phyloP scores from a whole-genome alignment of 1,140 invertebrate genomes.

The Chlorops oryzae region DNA sequence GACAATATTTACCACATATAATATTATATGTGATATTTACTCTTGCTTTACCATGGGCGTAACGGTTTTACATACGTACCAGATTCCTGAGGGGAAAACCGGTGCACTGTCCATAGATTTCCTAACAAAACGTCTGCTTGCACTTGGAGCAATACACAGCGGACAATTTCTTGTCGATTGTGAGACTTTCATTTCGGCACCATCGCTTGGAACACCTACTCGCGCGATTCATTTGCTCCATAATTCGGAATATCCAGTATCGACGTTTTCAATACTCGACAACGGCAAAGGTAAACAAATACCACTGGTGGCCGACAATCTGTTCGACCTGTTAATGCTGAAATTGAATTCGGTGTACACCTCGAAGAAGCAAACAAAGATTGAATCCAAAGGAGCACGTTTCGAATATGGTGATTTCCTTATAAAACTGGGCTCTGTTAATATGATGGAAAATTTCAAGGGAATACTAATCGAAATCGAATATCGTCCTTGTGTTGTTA shows the following conservation, averaged over 20 bases:
- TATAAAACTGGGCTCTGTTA: constrained; percentile 88
- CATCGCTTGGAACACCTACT: constrained; percentile 54
- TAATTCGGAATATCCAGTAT: constrained; percentile 91
- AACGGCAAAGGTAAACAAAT: constrained; percentile 72
- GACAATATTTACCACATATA: too few species aligned
- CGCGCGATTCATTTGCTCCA: constrained; percentile 85
- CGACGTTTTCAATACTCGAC: constrained; percentile 88
- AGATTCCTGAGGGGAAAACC: constrained; percentile 77
- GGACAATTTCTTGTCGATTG: constrained; percentile 92
- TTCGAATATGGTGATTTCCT: constrained; percentile 92
- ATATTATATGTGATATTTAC: too few species aligned
- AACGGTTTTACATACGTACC: constrained; percentile 67
- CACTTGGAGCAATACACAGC: constrained; percentile 76
- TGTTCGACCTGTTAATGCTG: constrained; percentile 86
- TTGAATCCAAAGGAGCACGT: constrained; percentile 86
- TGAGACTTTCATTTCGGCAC: constrained; percentile 82
- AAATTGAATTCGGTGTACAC: constrained; percentile 83
- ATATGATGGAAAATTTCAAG: constrained; percentile 89
- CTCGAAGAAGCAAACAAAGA: constrained; percentile 80
- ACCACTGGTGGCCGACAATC: constrained; percentile 78
- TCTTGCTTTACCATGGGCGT: constrained; percentile 31
- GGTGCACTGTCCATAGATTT: constrained; percentile 80
- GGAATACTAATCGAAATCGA: constrained; percentile 92
- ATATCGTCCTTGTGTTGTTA: constrained; percentile 84
- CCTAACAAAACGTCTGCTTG: constrained; percentile 75